Conservation (phyloP, 2,888 invertebrate species). For the Sarcophaga rosellei region DNA sequence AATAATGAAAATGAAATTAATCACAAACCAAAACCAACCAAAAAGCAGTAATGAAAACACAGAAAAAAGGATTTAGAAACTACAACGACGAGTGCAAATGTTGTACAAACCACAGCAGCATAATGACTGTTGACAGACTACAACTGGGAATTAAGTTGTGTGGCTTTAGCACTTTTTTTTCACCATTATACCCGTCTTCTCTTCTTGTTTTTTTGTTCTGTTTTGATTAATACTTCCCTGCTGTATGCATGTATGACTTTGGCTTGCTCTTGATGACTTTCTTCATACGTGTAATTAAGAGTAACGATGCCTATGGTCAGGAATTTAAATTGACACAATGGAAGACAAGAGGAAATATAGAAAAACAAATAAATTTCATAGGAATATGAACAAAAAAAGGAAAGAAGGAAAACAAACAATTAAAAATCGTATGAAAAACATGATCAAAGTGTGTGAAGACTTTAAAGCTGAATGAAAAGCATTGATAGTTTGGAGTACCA, state of each 20-base stretch:
- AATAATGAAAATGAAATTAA: neutral
- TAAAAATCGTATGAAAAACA: no score
- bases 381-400: no score
- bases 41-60: neutral
- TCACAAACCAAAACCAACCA: neutral
- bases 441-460: no score
- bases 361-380: no score
- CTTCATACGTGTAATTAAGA: no score
- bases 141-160: neutral
- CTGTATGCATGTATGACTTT: neutral
- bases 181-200: no score
- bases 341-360: neutral
- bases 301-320: neutral
- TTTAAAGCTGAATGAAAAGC: no score
- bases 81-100: neutral
- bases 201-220: no score
- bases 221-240: no score
- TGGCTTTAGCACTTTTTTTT: neutral
- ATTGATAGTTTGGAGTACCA: no score
- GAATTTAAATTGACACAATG: neutral
- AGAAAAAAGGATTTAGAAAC: neutral
- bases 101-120: neutral
- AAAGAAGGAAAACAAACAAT: no score
- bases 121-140: neutral
- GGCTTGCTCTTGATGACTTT: no score